Evolutionary conservation across 2,888 invertebrate genomes (phyloP).

Genomic region (Spialia ferax): DNA sequence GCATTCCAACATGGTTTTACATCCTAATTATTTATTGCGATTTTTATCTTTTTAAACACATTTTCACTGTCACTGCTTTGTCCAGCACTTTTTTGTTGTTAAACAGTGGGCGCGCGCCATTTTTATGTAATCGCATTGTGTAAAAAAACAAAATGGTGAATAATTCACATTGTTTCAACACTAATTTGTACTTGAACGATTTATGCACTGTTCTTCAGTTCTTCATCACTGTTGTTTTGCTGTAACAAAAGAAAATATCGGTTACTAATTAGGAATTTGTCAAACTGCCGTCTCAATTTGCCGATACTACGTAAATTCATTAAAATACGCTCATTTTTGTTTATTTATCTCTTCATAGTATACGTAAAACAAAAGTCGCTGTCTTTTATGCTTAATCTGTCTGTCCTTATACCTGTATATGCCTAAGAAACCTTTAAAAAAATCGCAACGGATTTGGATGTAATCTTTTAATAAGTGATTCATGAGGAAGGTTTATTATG

Average conservation of each 20-base stretch:
- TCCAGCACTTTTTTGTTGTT: slow-evolving; percentile 38
- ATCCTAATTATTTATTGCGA: slow-evolving; percentile 66
- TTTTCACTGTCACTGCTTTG: slow-evolving; percentile 49
- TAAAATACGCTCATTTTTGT: no score
- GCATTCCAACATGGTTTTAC: slow-evolving; percentile 79
- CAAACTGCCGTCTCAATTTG: no score
- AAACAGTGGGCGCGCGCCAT: slow-evolving; percentile 31
- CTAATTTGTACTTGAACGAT: not conserved
- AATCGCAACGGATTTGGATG: no score
- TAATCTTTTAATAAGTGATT: no score
- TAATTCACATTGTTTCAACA: slow-evolving; percentile 20
- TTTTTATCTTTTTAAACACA: slow-evolving; percentile 61
- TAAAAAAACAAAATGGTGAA: not conserved
- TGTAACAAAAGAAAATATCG: slow-evolving; percentile 1
- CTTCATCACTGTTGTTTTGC: not conserved
- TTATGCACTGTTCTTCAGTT: not conserved
- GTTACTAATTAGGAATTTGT: no score
- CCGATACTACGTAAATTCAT: no score
- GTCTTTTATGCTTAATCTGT: no score
- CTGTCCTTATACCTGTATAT: no score
- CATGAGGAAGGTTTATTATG: no score
- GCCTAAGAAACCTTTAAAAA: no score
- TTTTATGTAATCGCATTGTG: slow-evolving; percentile 17
- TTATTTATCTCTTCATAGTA: no score
- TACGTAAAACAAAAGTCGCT: no score